These are phyloP conservation scores for Oceanodroma tethys DNA, from an alignment of 2,113 vertebrate genomes.

Conservation along the genomic window DNA sequence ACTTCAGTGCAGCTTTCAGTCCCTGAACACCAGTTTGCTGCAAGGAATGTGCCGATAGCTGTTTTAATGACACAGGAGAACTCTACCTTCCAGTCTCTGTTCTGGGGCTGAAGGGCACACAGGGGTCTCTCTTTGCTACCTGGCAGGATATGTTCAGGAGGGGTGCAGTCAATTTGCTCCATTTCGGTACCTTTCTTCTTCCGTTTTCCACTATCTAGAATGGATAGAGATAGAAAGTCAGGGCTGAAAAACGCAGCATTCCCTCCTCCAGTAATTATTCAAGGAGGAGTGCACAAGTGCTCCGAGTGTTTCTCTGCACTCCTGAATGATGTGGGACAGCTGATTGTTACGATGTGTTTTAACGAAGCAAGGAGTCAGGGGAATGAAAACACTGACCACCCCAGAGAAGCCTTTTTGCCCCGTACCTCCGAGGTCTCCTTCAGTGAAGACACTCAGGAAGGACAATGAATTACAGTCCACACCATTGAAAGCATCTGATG, in stretches of 20 bases:
- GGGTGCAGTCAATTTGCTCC: slow-evolving; percentile 98
- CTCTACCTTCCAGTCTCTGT: slow-evolving; percentile 95
- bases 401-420: background rate
- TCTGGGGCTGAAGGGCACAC: slow-evolving; percentile 93
- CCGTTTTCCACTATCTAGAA: slow-evolving; percentile 88
- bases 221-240: background rate
- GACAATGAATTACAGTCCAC: slow-evolving; percentile 97
- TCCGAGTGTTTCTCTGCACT: background rate
- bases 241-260: background rate
- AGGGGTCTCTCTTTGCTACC: slow-evolving; percentile 93
- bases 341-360: background rate
- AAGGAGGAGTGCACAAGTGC: background rate
- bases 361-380: background rate
- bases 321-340: background rate
- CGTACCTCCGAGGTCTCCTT: slow-evolving; percentile 94
- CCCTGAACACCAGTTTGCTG: slow-evolving; percentile 1
- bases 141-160: slow-evolving; percentile 95
- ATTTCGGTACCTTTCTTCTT: slow-evolving; percentile 93
- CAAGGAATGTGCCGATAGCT: background rate
- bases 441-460: slow-evolving; percentile 94
- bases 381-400: background rate
- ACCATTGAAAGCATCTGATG: slow-evolving; percentile 95
- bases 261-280: background rate
- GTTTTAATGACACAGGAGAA: background rate
- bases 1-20: background rate